Conservation (phyloP, 1,140 invertebrate genomes). For the Olivierus martensii region DNA sequence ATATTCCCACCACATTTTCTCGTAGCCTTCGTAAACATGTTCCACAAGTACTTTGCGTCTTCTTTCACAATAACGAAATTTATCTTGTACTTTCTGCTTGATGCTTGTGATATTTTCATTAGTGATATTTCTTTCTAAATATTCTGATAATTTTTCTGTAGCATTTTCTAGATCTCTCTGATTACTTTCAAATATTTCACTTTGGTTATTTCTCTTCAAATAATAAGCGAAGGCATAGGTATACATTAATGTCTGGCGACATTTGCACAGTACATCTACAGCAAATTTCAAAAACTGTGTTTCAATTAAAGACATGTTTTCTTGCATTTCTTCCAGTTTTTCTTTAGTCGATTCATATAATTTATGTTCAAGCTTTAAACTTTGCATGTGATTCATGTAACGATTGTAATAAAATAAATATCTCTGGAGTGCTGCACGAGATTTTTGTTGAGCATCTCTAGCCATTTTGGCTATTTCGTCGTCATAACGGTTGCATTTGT, state of each 20-base stretch:
- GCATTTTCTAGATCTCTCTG: conserved; percentile 95
- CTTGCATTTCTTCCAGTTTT: conserved; percentile 99
- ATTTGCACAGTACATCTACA: conserved; percentile 93
- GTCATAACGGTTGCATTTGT: conserved; percentile 96
- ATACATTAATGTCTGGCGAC: conserved; percentile 96
- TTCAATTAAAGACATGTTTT: conserved; percentile 99
- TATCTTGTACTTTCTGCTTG: conserved; percentile 98
- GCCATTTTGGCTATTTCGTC: conserved; percentile 93
- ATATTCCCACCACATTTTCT: conserved; percentile 96
- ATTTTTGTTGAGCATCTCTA: conserved; percentile 86
- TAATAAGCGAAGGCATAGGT: conserved; percentile 99
- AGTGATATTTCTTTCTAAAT: conserved; percentile 94
- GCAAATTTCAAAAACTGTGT: conserved; percentile 72
- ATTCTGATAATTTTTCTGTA: conserved; percentile 92
- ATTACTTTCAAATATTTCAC: conserved; percentile 96
- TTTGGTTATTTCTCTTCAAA: conserved; percentile 94
- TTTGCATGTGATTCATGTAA: conserved; percentile 99
- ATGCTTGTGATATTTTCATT: conserved; percentile 94
- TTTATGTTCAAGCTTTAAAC: conserved; percentile 93
- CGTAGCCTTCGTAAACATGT: conserved; percentile 96
- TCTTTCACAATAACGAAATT: conserved; percentile 96
- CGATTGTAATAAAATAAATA: conserved; percentile 98
- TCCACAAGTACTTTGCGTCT: conserved; percentile 83
- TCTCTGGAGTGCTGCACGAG: conserved; percentile 73
- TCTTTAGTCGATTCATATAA: conserved; percentile 82